Evolutionary conservation across 2,797 vertebrate genomes (phyloP).

Genomic region (Betta splendens): DNA sequence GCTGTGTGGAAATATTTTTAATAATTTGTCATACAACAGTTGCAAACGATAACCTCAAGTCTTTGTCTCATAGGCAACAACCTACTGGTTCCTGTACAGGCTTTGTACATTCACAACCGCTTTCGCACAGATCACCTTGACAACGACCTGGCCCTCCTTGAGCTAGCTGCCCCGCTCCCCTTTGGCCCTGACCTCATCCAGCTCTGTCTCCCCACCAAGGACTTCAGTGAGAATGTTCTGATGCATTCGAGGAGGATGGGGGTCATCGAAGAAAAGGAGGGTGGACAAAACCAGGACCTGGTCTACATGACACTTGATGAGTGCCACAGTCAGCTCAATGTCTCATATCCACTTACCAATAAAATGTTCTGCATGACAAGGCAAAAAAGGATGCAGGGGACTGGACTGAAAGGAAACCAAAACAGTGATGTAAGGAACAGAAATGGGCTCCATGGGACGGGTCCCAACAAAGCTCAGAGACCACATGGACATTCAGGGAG

Average conservation of each 20-base stretch:
- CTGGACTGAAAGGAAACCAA: neutral
- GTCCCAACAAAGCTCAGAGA: neutral
- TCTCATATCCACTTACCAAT: slow-evolving; percentile 82
- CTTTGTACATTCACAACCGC: slow-evolving; percentile 69
- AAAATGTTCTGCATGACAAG: slow-evolving; percentile 87
- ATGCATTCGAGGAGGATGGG: slow-evolving; percentile 76
- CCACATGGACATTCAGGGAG: neutral
- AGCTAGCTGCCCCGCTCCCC: slow-evolving; percentile 68
- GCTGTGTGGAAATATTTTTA: no score
- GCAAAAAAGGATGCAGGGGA: neutral
- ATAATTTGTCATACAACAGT: no score
- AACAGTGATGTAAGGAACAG: neutral
- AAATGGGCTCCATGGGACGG: no score
- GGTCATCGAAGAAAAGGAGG: slow-evolving; percentile 26
- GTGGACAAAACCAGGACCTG: slow-evolving; percentile 16
- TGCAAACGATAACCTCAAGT: no score
- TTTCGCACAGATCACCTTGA: slow-evolving; percentile 65
- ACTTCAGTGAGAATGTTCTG: slow-evolving; percentile 88
- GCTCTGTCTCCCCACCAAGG: slow-evolving; percentile 86
- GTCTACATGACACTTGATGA: slow-evolving; percentile 75
- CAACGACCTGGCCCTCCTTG: slow-evolving; percentile 84
- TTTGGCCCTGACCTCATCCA: slow-evolving; percentile 74
- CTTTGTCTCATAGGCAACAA: slow-evolving; percentile 37
- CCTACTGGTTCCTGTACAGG: neutral
- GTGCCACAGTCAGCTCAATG: slow-evolving; percentile 79